Evolutionary conservation across 2,797 vertebrate genomes (phyloP), one percentile per base, ranked within the genome.

Genomic region (Aulostomus chinensis): DNA sequence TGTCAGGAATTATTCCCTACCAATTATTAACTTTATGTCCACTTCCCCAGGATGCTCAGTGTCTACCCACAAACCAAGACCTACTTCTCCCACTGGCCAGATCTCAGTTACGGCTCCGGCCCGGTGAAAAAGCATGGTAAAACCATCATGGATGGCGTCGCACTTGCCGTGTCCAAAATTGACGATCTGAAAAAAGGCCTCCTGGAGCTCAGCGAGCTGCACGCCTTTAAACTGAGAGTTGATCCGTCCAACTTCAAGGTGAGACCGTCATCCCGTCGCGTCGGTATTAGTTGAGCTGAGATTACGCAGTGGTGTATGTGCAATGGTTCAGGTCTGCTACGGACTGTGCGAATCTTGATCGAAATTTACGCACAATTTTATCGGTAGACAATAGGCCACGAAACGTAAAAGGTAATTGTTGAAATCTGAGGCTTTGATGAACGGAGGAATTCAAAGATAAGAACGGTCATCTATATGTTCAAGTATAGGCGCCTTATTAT

Each of bases 191-290:
- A 13, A 0, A 0, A 0, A 0, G 85, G 87, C 3, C 52, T 97
- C 57, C 53, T 78, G 49, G 84, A 71, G 0, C 88, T 93, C 0
- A 93, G 92, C 31, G 88, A 92, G 80, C 75, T 81, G 62, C 92
- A 93, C 38, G 92, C 90, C 38, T 90, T 81, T 45, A 31, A 82
- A 40, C 55, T 94, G 63, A 84, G 83, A 20, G 56, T 92, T 10
- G 93, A 93, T 28, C 93, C 92, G 1, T 49, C 82, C 76, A 94
- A 94, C 82, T 94, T 93, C 37, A 91, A 83, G 92, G 93, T 87
- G 26, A 55, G 31, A 14, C 0, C 7, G 4, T 4, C 17, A 7
- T 4, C 2, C 2, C 0, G 2, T 3, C 2, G 7, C 5, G 2
- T 10, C 1, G 2, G 13, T 9, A 11, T n/a, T n/a, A n/a, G n/a